Evolutionary conservation across 2,113 vertebrate genomes (phyloP).

Genomic region (Blennius ocellaris): DNA sequence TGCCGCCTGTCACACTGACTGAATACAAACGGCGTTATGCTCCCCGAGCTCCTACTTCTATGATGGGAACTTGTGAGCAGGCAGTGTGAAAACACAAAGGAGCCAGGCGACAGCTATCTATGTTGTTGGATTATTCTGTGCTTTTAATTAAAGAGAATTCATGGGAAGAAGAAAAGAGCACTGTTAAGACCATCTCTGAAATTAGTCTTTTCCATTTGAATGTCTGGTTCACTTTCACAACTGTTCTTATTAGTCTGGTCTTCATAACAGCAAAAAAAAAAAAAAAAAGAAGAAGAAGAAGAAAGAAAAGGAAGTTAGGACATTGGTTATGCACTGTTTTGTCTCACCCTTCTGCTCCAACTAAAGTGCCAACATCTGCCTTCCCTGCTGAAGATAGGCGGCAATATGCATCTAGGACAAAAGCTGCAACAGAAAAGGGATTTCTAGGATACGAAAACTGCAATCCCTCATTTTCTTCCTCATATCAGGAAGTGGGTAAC

Average conservation of each 20-base stretch:
- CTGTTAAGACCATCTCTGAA: constrained; percentile 30
- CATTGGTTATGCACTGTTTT: constrained; percentile 64
- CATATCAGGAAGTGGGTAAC: neutral
- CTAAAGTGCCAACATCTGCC: constrained; percentile 66
- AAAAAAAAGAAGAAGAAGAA: constrained; percentile 11
- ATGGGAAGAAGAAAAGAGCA: constrained; percentile 32
- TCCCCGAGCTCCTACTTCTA: constrained; percentile 67
- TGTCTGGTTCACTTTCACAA: constrained; percentile 47
- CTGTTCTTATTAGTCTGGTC: constrained; percentile 37
- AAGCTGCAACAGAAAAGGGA: constrained; percentile 32
- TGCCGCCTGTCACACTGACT: constrained; percentile 69
- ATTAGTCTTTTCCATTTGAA: constrained; percentile 41
- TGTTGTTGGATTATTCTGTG: constrained; percentile 44
- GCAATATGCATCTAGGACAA: constrained; percentile 25
- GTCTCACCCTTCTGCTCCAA: constrained; percentile 40
- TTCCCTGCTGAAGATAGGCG: constrained; percentile 35
- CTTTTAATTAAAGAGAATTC: constrained; percentile 64
- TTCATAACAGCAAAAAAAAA: constrained; percentile 20
- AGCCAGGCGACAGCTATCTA: constrained; percentile 30
- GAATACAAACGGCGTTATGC: constrained; percentile 72
- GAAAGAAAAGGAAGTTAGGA: constrained; percentile 32
- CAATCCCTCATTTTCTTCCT: no score
- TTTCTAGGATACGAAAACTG: neutral
- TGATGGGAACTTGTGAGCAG: constrained; percentile 68
- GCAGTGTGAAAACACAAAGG: constrained; percentile 63